A percentile compares a stretch with the other conserved stretches of the same genome.
phyloP scores from a whole-genome alignment of 2,113 vertebrate genomes.

The Bos javanicus region DNA sequence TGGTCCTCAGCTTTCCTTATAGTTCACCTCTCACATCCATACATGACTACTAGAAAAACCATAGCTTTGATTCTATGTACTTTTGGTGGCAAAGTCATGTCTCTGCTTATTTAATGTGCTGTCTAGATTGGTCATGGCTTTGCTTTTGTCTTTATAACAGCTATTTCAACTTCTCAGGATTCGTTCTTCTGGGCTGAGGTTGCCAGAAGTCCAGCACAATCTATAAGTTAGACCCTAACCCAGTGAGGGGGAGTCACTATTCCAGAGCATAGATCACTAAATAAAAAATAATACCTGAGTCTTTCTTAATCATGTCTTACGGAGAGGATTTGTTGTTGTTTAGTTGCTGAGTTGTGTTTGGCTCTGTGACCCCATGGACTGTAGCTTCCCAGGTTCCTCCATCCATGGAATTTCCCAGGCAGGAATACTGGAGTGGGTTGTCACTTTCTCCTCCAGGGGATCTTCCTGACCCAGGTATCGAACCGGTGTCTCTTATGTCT shows the following conservation, averaged over 20 bases:
- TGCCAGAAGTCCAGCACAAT: background rate
- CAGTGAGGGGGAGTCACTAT: background rate
- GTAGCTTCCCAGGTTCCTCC: background rate
- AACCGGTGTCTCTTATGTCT: background rate
- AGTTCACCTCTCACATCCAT: background rate
- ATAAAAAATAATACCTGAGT: background rate
- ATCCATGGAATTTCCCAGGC: background rate
- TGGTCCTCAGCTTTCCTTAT: background rate
- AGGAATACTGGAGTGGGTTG: background rate
- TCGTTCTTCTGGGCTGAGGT: background rate
- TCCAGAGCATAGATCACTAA: background rate
- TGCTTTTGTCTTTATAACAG: background rate
- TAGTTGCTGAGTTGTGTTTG: background rate
- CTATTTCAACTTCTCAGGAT: background rate
- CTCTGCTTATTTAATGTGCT: background rate
- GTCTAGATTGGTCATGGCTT: background rate
- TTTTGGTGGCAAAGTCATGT: background rate
- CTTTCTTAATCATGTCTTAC: background rate
- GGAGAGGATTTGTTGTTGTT: background rate
- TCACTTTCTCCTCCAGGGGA: background rate
- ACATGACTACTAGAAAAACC: background rate
- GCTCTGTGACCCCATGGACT: background rate
- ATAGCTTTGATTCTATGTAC: background rate
- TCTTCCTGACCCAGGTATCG: background rate
- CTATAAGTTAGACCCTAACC: background rate